Percentiles rank a stretch among this genome's conserved stretches.
Conservation (phyloP, 2,113 vertebrate species). For the Nestor notabilis region DNA sequence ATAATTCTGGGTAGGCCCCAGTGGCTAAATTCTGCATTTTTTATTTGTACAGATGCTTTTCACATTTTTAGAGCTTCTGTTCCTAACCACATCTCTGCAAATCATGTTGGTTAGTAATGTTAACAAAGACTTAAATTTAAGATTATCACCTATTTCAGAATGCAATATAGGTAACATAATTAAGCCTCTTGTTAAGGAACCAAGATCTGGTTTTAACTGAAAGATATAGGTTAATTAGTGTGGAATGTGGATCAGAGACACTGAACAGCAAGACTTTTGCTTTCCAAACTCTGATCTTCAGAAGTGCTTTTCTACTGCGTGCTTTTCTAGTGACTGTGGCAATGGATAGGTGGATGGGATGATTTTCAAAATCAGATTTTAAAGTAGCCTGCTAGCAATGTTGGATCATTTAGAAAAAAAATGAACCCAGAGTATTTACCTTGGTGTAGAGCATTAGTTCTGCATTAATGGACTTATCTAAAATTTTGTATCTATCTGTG, state of each 20-base stretch:
- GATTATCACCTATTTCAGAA: neutral
- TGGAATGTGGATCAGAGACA: neutral
- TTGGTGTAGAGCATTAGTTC: neutral
- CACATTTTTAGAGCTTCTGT: neutral
- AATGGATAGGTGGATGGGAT: neutral
- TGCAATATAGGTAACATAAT: conserved; percentile 1
- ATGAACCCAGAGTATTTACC: neutral
- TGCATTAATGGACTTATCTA: neutral
- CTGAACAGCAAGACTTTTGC: neutral
- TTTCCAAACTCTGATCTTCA: neutral
- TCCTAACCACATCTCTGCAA: neutral
- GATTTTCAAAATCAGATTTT: neutral
- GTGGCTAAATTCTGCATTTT: neutral
- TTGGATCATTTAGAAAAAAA: neutral
- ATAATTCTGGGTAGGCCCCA: neutral
- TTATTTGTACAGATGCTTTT: neutral
- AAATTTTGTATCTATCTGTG: neutral
- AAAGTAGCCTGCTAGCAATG: neutral
- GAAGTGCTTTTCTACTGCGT: neutral
- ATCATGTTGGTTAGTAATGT: neutral
- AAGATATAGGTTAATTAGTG: conserved; percentile 30
- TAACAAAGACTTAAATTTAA: neutral
- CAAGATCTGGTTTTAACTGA: neutral
- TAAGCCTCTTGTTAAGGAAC: conserved; percentile 2
- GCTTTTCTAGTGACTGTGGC: neutral